These are phyloP conservation scores for Pandemis cinnamomeana DNA, from an alignment of 2,888 invertebrate species.

Conservation along the genomic window DNA sequence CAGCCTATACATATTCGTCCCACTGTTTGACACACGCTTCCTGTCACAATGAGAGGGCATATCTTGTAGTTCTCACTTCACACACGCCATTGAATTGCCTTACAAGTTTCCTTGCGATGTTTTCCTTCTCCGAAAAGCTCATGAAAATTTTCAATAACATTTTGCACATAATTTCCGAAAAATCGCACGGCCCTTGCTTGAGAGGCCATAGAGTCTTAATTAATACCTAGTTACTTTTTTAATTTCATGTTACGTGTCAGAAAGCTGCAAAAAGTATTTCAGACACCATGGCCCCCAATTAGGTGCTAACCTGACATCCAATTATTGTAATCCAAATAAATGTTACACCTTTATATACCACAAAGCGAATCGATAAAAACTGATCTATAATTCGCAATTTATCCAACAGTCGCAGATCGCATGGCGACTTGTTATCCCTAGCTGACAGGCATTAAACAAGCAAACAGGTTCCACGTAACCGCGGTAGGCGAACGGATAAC, in stretches of 20 bases:
- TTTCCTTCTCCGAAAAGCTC: no score
- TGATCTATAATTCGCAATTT: slow-evolving; percentile 8
- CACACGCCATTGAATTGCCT: no score
- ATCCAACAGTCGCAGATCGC: slow-evolving; percentile 29
- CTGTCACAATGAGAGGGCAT: no score
- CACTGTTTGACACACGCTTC: no score
- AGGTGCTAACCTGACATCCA: background rate
- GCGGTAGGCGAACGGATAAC: slow-evolving; percentile 64
- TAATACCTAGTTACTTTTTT: no score
- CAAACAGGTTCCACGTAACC: slow-evolving; percentile 62
- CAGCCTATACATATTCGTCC: no score
- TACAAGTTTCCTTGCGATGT: no score
- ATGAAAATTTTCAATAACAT: no score
- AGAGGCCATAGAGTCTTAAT: no score
- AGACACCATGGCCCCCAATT: background rate
- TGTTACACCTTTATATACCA: background rate
- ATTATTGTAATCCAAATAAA: background rate
- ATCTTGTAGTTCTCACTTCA: no score
- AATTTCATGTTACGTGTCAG: background rate
- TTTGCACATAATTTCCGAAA: no score
- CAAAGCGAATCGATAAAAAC: slow-evolving; percentile 6
- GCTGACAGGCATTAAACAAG: slow-evolving; percentile 43
- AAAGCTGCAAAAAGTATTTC: background rate
- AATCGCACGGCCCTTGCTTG: no score
- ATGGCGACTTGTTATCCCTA: slow-evolving; percentile 21